Conservation (phyloP, 1,140 invertebrate genomes). For the Drosophila takahashii region DNA sequence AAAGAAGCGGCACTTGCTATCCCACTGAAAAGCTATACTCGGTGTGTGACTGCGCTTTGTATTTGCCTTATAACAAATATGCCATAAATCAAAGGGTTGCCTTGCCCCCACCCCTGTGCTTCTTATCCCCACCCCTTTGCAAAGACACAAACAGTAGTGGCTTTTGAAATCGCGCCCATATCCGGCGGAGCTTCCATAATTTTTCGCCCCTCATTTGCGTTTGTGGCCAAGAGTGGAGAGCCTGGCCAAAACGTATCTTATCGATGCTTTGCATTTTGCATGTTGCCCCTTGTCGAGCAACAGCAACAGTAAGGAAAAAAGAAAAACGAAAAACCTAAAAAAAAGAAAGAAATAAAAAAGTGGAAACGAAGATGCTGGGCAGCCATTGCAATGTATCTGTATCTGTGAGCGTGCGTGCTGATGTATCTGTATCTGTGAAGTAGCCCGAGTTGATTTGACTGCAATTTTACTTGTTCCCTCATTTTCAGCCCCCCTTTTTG, state of each 20-base stretch:
- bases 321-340: neutral
- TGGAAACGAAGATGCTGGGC: conserved; percentile 37
- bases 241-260: conserved; percentile 64
- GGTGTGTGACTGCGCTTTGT: conserved; percentile 77
- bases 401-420: conserved; percentile 28
- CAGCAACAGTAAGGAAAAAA: conserved; percentile 38
- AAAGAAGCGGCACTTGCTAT: conserved; percentile 70
- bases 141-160: conserved; percentile 76
- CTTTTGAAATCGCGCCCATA: conserved; percentile 80
- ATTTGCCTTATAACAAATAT: conserved; percentile 67
- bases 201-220: conserved; percentile 47
- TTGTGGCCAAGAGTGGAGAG: conserved; percentile 10
- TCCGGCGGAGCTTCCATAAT: conserved; percentile 83
- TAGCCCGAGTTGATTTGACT: conserved; percentile 57
- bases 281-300: conserved; percentile 78
- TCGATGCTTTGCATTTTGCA: conserved; percentile 83
- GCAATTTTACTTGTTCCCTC: conserved; percentile 55
- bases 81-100: conserved; percentile 75
- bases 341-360: conserved; percentile 1
- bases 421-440: conserved; percentile 43
- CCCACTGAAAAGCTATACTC: conserved; percentile 29
- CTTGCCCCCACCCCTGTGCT: conserved; percentile 9
- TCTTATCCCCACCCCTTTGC: neutral
- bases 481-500: conserved; percentile 12
- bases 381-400: conserved; percentile 61